phyloP scores from a whole-genome alignment of 2,888 invertebrate species.

The Vesta saturnalis region DNA sequence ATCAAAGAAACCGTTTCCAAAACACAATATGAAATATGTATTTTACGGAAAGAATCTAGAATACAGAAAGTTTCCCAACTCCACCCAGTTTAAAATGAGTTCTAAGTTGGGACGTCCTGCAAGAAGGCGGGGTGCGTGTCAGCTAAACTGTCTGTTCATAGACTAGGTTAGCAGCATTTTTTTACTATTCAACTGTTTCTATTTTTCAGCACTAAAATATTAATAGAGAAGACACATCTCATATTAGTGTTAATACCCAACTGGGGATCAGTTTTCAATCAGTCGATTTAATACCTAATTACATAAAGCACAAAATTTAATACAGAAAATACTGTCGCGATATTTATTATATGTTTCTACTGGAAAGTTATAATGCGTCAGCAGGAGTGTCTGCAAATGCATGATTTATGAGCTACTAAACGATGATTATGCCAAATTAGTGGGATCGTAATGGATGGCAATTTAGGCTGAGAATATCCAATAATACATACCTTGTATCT shows the following conservation, averaged over 20 bases:
- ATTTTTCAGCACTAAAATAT: background rate
- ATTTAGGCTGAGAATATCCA: conserved; percentile 52
- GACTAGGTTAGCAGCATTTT: conserved; percentile 32
- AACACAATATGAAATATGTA: conserved; percentile 42
- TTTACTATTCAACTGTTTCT: conserved; percentile 4
- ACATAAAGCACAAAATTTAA: background rate
- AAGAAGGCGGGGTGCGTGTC: conserved; percentile 45
- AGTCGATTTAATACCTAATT: too few species aligned
- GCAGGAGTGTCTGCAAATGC: conserved; percentile 54
- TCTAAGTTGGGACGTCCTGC: conserved; percentile 36
- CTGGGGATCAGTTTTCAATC: too few species aligned
- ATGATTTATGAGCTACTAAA: conserved; percentile 59
- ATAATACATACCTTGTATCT: conserved; percentile 44
- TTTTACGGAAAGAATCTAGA: conserved; percentile 41
- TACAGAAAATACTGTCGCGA: background rate
- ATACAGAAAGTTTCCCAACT: conserved; percentile 41
- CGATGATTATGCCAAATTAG: conserved; percentile 59
- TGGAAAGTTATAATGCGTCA: conserved; percentile 53
- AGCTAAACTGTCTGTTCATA: conserved; percentile 42
- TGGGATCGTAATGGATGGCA: conserved; percentile 55
- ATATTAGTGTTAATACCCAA: too few species aligned
- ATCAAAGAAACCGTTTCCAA: conserved; percentile 28
- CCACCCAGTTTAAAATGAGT: conserved; percentile 43
- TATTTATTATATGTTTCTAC: conserved; percentile 6
- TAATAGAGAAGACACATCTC: background rate